Base-by-base conservation (phyloP, 1,140 invertebrate species). In the Acromyrmex echinatior region DNA sequence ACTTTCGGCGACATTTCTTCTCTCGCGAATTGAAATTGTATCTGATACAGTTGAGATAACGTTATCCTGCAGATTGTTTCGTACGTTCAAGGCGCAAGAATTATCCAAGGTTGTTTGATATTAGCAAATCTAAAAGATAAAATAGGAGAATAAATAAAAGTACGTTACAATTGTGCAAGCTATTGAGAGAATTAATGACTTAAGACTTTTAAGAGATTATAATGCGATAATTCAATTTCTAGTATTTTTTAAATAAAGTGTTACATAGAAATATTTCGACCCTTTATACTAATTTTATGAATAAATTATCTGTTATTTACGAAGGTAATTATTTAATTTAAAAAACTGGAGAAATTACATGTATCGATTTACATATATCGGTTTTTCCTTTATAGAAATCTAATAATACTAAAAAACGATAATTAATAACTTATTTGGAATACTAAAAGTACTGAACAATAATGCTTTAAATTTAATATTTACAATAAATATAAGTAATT, bases 1-100 rank as follows among this genome's bases (percentile, higher is more conserved):
- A 62, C 39, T 18, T 9, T 12, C 39, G 25, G 65, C 31, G 18
- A 25, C 39, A 6, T 51, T 60, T 58, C 62, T 76, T 25, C 21
- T 66, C 6, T 89, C 76, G 1, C 56, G 28, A 66, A 53, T 74
- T 10, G 39, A 28, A 73, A 56, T 73, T 56, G 10, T 14, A 39
- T 56, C 3, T 71, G n/a, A 3, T 16, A 73, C 68, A 12, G n/a
- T 25, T 7, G 39, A 45, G 39, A 45, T 10, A 31, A 35, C 35
- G 7, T 73, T 10, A n/a, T 35, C 9, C 28, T 3, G 10, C 16
- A 28, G 45, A 68, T 53, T 5, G n/a, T 73, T 45, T 39, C 28
- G 49, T n/a, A 56, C 7, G 9, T 25, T 3, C 56, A 5, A 80
- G 16, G 3, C 28, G 6, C 39, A 14, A 60, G 16, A 39, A 60